Base-by-base conservation (phyloP, 2,888 invertebrate species). In the Arge pagana region DNA sequence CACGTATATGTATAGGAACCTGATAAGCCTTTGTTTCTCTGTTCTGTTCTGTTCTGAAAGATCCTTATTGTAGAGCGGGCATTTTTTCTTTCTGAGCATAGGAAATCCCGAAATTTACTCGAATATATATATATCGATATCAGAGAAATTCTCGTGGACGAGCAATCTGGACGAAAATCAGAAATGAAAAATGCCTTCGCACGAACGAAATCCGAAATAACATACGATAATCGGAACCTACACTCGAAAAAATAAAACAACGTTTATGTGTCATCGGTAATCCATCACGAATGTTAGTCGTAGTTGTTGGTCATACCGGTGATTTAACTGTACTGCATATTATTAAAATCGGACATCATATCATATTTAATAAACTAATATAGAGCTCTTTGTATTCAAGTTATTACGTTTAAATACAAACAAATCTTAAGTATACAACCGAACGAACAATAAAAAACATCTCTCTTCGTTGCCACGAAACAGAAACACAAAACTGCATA, bases 311-410 rank as follows among this genome's bases (percentile, higher is more conserved):
- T 26, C 8, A 10, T 26, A 26, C 8, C n/a, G n/a, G 28, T 40
- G 40, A 24, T 16, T 15, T 43, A 42, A 28, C 28, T 41, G 28
- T 39, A 52, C 36, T 42, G 18, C 16, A 48, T 52, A 52, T 39
- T 45, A 52, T 52, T 52, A 52, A 52, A 48, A 37, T 30, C 16
- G 36, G 33, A 15, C 36, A 39, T 52, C 52, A 48, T 52, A 52
- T 52, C 52, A 52, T 53, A 53, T 35, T 21, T 54, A 66, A 24
- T 53, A 45, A 39, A 65, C 66, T 66, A 65, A 66, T 65, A 60
- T 55, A 57, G 60, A 55, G 60, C 57, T 55, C 58, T 65, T 66
- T 65, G 62, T 66, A 62, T 48, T 53, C 64, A 62, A 66, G 61
- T 65, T 64, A 61, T 62, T 64, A 65, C 37, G 19, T 37, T 35